Base-by-base conservation (phyloP, 2,888 invertebrate species). In the Corbicula japonica region DNA sequence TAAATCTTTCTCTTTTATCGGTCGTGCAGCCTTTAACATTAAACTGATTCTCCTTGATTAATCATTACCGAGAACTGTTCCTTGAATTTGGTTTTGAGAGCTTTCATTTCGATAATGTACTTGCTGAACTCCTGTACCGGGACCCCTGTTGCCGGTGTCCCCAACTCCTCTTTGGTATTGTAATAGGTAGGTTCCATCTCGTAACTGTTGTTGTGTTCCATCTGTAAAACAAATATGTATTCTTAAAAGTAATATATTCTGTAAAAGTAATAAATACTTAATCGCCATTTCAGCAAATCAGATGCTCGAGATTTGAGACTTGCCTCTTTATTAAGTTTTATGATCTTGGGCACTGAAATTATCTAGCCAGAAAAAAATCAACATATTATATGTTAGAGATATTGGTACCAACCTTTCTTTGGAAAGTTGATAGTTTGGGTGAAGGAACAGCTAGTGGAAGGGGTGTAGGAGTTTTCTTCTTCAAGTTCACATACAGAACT, bases 61-160 rank as follows among this genome's bases (percentile, higher is more conserved):
- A n/a, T n/a, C n/a, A n/a, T 5, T 79, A 86, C 87, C 46, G 84
- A 75, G 72, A 82, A 87, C 38, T 84, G 82, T 18, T 78, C 74
- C 35, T 82, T 78, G 56, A 79, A 85, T 28, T 60, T 73, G 1
- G 77, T 78, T 30, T 83, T 79, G 12, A 76, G 69, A 2, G 28
- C 56, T 34, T 87, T 83, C 76, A 84, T 68, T 23, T 80, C 82
- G 41, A 72, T 77, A n/a, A 87, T 70, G 35, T 86, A 78, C 8
- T 79, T 80, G 21, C 76, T 69, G 54, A 86, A 84, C n/a, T 80
- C 62, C 18, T 70, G 28, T 8, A 87, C 70, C 3, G 83, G 76
- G 0, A 86, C 63, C 1, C 87, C 86, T 15, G 76, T 62, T 23
- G n/a, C 32, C 28, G 48, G 46, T 1, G 56, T 15, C 18, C 30